Evolutionary conservation across 2,113 vertebrate genomes (phyloP).

Genomic region (Brachypodius melanocephalos): DNA sequence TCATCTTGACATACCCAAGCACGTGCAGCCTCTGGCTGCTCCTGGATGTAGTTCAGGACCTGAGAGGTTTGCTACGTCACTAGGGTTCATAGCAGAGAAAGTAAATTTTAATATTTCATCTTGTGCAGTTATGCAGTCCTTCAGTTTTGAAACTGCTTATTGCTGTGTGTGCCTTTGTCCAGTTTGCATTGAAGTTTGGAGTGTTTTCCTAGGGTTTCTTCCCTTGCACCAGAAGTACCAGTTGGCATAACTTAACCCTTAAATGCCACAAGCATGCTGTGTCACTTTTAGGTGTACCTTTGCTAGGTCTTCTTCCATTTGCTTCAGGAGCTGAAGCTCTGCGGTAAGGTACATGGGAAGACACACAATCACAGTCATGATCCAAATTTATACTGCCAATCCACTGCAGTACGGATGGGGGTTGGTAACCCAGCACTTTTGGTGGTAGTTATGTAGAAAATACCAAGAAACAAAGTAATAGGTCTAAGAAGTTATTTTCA

Average conservation of each 20-base stretch:
- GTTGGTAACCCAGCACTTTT: background rate
- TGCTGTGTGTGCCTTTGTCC: background rate
- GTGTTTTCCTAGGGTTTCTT: background rate
- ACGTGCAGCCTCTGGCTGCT: background rate
- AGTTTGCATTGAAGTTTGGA: background rate
- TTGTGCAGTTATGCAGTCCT: fast-evolving
- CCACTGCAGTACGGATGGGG: background rate
- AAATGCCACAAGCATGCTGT: background rate
- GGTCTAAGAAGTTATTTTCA: background rate
- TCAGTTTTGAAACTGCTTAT: background rate
- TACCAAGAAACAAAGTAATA: background rate
- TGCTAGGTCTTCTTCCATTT: background rate
- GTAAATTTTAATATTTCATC: background rate
- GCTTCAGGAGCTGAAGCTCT: background rate
- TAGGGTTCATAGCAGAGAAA: background rate
- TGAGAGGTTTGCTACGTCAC: background rate
- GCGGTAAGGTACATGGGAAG: background rate
- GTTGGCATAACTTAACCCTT: background rate
- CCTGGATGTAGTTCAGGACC: background rate
- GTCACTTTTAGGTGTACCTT: background rate
- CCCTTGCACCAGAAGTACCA: background rate
- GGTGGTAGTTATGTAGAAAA: background rate
- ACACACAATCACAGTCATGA: background rate
- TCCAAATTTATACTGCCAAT: background rate
- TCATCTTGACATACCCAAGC: background rate